Evolutionary conservation across 2,888 invertebrate species (phyloP).

Genomic region (Nomada lathburiana): DNA sequence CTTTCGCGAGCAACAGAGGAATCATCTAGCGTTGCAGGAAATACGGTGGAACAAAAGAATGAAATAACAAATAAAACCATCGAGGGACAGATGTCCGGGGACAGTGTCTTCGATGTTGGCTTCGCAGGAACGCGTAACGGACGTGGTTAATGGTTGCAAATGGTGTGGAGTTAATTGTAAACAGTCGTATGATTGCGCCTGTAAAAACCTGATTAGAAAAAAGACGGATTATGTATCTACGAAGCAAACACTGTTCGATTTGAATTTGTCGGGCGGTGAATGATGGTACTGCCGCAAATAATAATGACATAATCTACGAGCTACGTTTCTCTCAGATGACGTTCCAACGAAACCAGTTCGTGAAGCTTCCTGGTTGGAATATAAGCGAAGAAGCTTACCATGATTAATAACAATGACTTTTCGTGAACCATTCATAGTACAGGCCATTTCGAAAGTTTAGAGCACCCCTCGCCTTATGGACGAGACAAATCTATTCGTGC

Average conservation of each 20-base stretch:
- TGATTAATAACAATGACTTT: neutral
- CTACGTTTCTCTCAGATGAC: neutral
- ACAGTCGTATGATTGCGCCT: conserved; percentile 32
- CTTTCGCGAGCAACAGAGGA: neutral
- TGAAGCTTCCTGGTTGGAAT: neutral
- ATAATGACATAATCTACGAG: conserved; percentile 23
- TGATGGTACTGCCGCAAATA: conserved; percentile 10
- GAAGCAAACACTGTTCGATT: neutral
- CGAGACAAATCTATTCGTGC: no score
- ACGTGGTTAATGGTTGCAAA: conserved; percentile 58
- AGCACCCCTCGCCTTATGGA: no score
- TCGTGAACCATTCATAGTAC: neutral
- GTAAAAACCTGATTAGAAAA: conserved; percentile 30
- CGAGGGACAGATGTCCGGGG: conserved; percentile 34
- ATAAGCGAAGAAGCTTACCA: neutral
- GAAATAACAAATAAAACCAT: neutral
- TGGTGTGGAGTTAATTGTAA: conserved; percentile 33
- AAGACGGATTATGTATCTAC: conserved; percentile 28
- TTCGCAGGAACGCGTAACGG: conserved; percentile 15
- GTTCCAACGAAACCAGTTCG: neutral
- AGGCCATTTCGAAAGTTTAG: no score
- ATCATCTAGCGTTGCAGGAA: neutral
- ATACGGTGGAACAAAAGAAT: neutral
- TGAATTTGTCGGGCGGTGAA: neutral
- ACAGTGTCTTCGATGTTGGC: neutral